These are phyloP conservation scores for Ceratina australensis DNA, from an alignment of 1,140 invertebrate species.

Conservation along the genomic window DNA sequence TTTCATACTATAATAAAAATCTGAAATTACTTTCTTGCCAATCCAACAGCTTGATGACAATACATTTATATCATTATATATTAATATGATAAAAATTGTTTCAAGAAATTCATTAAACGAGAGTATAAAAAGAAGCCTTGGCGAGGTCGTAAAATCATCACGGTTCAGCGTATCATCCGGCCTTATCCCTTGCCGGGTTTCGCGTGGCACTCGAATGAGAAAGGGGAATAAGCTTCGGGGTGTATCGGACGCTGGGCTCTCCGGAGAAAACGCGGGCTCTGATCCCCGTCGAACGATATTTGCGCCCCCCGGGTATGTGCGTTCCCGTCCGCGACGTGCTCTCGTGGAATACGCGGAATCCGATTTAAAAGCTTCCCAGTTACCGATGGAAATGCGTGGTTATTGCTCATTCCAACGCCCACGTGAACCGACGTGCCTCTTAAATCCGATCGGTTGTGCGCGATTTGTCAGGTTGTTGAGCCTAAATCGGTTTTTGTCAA, in stretches of 20 bases:
- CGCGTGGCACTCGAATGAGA: background rate
- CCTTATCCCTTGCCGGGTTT: background rate
- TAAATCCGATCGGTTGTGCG: background rate
- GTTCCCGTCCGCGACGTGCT: slow-evolving; percentile 10
- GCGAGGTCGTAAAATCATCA: slow-evolving; percentile 11
- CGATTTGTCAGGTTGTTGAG: too few species aligned
- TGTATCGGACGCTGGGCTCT: slow-evolving; percentile 16
- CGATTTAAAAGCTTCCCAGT: slow-evolving; percentile 26
- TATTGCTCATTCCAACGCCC: slow-evolving; percentile 27
- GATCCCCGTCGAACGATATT: slow-evolving; percentile 41
- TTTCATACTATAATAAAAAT: too few species aligned
- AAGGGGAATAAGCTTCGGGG: slow-evolving; percentile 1
- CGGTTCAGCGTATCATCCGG: slow-evolving; percentile 12
- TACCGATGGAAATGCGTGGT: slow-evolving; percentile 25
- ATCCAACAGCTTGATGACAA: too few species aligned
- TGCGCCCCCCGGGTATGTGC: slow-evolving; percentile 16
- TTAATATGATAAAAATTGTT: too few species aligned
- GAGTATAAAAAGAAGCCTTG: background rate
- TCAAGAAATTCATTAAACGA: too few species aligned
- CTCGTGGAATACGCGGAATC: slow-evolving; percentile 26
- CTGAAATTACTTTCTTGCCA: too few species aligned
- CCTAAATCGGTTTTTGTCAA: too few species aligned
- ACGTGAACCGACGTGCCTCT: background rate
- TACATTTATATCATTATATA: too few species aligned
- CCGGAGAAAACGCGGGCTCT: slow-evolving; percentile 4